Evolutionary conservation across 1,140 invertebrate species (phyloP), one percentile per base, ranked within the genome.

Genomic region (Ptiloglossa arizonensis): DNA sequence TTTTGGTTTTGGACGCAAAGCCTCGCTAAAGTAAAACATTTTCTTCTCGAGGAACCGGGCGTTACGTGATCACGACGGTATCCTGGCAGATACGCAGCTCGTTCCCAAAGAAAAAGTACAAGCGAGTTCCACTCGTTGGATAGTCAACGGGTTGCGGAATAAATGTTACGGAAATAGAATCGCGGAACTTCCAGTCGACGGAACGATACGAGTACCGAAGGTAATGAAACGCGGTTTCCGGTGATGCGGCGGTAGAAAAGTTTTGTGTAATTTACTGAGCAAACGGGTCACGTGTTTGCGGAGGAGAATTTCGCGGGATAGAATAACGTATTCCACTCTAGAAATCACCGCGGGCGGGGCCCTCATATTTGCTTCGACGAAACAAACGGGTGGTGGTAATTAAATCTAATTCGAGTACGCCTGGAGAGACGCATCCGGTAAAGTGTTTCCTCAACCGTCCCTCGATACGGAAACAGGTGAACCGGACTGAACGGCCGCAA

Each of bases 241-340:
- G 59, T 38, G 32, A 27, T 29, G 44, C 22, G n/a, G 29, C 19
- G n/a, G 0, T 48, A 41, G 63, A 48, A 57, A 68, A 75, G 19
- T 67, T 75, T 75, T 44, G 27, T 57, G 50, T 57, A 75, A 75
- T 75, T 67, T 44, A 68, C 52, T 32, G 63, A 67, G 46, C 54
- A 75, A 75, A 75, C 73, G 17, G 64, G 64, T 56, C 73, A 68
- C 63, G 52, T 75, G 52, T 75, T 68, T 68, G 64, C 29, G 17
- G 29, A 38, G 54, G 73, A 75, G 48, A 68, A 68, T 75, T 56
- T 68, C 24, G 22, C 29, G 52, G 41, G n/a, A 68, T 57, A 17
- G 27, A 48, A 38, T 67, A 68, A 68, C 52, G 52, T 38, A 41
- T 64, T 74, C 52, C 41, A 52, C 11, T 22, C 9, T 17, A 11